Percentiles rank a stretch among this genome's conserved stretches.
Evolutionary conservation across 2,113 vertebrate species (phyloP).

Genomic region (Bufo bufo): DNA sequence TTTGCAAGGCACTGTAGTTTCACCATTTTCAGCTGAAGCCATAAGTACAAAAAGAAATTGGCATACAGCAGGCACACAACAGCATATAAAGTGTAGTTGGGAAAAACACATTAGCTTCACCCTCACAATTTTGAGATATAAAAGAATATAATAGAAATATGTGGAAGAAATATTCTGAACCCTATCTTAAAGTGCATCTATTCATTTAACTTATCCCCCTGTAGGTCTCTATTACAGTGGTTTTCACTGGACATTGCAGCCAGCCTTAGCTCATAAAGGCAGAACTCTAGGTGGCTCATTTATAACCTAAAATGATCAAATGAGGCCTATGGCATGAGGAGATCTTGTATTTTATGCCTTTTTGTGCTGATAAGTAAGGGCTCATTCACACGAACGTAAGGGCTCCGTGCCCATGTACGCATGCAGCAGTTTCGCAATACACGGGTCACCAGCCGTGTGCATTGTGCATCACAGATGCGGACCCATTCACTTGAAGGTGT

Average conservation of each 20-base stretch:
- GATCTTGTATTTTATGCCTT: neutral
- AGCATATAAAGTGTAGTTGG: neutral
- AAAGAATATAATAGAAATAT: neutral
- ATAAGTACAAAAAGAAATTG: conserved; percentile 11
- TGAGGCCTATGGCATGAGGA: neutral
- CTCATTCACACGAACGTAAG: no score
- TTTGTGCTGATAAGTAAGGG: neutral
- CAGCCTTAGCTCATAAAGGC: no score
- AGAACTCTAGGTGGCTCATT: no score
- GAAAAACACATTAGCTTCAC: neutral
- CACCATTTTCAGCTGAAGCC: neutral
- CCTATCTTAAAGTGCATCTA: neutral
- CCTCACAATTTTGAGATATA: neutral
- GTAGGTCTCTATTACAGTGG: no score
- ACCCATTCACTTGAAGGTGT: no score
- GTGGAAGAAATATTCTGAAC: neutral
- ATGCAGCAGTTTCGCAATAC: no score
- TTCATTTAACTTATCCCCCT: neutral
- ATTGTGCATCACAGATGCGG: no score
- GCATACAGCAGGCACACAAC: neutral
- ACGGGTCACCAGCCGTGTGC: no score
- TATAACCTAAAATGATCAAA: neutral
- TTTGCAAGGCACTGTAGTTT: no score
- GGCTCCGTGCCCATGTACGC: no score
- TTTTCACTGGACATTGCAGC: no score